Base-by-base conservation (phyloP, 2,888 invertebrate genomes). In the Salticus scenicus region DNA sequence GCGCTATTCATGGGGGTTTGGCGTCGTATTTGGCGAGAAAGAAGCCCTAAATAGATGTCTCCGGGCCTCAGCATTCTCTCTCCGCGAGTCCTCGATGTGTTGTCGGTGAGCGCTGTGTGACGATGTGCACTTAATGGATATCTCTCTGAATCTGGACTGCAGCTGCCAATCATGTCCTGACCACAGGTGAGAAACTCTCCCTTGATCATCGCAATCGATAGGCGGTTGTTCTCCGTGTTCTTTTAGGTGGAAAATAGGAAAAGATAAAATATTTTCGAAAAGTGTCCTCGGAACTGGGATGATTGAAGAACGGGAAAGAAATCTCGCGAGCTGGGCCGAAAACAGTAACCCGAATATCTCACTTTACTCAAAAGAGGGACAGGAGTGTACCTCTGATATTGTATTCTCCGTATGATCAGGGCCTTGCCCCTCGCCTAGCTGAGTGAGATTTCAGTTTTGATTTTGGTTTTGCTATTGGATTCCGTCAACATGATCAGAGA, bases 41-140 rank as follows among this genome's bases (percentile, higher is more conserved):
- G 37, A 24, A 20, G 83, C 77, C 78, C 83, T 84, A 84, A 84
- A 84, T 84, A 84, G 77, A 84, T 77, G 77, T 69, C 71, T 83
- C 76, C 70, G 66, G 74, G 71, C 24, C 57, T 57, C 57, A 12
- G 71, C 28, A 72, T 72, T 27, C 73, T 72, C 67, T 77, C 73
- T 37, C 72, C 77, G 77, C 83, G 83, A 82, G 81, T 74, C 42
- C 20, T 66, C 66, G 72, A 77, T 57, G 37, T 51, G 51, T 76
- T 51, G 76, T 72, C 69, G 67, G 77, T 84, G 83, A 84, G 51
- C 37, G 63, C 73, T 72, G 69, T 72, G 83, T 77, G 67, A 67
- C 57, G 27, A 67, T 77, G 77, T 72, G 42, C 47, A 51, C 41
- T 66, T 66, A 69, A 73, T 84, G 83, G 83, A 84, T 84, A 84